Evolutionary conservation across 2,888 invertebrate species (phyloP).

Genomic region (Mimas tiliae): DNA sequence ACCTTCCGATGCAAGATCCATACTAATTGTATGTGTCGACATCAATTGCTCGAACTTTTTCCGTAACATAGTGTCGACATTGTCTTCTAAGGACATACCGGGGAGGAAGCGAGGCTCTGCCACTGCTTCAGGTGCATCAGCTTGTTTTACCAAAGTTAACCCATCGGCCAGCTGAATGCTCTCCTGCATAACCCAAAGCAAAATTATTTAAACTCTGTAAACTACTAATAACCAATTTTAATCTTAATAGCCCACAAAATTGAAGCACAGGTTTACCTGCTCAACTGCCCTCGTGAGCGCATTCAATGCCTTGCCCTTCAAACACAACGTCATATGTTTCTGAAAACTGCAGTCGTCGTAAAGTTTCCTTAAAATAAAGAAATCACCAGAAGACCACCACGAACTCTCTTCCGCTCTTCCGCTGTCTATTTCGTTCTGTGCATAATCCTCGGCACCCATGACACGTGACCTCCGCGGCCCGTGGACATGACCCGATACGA

Average conservation of each 20-base stretch:
- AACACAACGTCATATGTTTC: slow-evolving; percentile 84
- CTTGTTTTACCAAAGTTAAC: slow-evolving; percentile 85
- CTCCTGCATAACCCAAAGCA: slow-evolving; percentile 76
- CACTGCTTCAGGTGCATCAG: slow-evolving; percentile 78
- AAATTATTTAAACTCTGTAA: slow-evolving; percentile 53
- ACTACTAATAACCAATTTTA: slow-evolving; percentile 44
- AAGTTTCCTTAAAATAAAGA: slow-evolving; percentile 84
- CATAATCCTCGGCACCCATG: slow-evolving; percentile 72
- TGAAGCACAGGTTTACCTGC: slow-evolving; percentile 71
- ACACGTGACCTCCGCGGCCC: slow-evolving; percentile 75
- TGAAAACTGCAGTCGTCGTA: slow-evolving; percentile 87
- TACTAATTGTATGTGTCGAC: slow-evolving; percentile 86
- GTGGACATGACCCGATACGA: slow-evolving; percentile 72
- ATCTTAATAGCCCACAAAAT: slow-evolving; percentile 24
- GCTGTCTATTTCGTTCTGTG: slow-evolving; percentile 79
- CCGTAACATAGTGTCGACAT: slow-evolving; percentile 79
- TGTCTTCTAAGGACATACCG: slow-evolving; percentile 83
- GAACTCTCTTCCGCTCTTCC: slow-evolving; percentile 78
- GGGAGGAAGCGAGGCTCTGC: slow-evolving; percentile 85
- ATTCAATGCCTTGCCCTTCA: slow-evolving; percentile 86
- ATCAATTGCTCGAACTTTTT: slow-evolving; percentile 85
- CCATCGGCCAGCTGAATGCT: slow-evolving; percentile 86
- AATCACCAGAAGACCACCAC: slow-evolving; percentile 85
- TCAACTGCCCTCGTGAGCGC: slow-evolving; percentile 85
- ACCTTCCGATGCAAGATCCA: slow-evolving; percentile 85